Percentiles rank a stretch among this genome's conserved stretches.
phyloP scores from a whole-genome alignment of 2,888 invertebrate genomes.

The Sycophila texana region DNA sequence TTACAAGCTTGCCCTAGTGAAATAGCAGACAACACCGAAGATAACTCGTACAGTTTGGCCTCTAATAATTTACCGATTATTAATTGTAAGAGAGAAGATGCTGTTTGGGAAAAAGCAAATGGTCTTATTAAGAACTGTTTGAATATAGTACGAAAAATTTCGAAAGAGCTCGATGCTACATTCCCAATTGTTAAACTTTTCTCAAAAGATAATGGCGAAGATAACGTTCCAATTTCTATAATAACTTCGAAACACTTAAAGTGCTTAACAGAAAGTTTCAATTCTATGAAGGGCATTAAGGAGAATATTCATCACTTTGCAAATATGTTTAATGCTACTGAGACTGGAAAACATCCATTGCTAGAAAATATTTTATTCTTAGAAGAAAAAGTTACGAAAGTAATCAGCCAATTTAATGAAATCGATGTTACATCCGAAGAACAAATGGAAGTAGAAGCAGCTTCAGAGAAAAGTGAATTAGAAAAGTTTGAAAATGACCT shows the following conservation, averaged over 20 bases:
- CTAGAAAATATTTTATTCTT: constrained; percentile 62
- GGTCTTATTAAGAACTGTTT: constrained; percentile 62
- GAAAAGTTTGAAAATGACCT: constrained; percentile 61
- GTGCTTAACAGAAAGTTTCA: constrained; percentile 61
- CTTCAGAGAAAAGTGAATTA: background rate
- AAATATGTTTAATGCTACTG: constrained; percentile 56
- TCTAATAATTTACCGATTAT: constrained; percentile 61
- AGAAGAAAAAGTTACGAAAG: constrained; percentile 59
- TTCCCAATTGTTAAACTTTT: constrained; percentile 51
- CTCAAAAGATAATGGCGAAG: constrained; percentile 25
- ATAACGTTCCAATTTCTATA: constrained; percentile 51
- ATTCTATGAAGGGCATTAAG: constrained; percentile 58
- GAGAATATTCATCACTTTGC: constrained; percentile 56
- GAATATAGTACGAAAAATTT: constrained; percentile 57
- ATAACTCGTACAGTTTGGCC: constrained; percentile 63
- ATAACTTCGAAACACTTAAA: constrained; percentile 63
- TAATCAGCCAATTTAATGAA: constrained; percentile 48
- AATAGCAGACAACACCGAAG: constrained; percentile 59
- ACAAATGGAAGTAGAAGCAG: background rate
- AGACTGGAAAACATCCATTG: constrained; percentile 67
- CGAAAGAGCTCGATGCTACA: constrained; percentile 56
- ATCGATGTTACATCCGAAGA: constrained; percentile 8
- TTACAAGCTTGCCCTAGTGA: constrained; percentile 80
- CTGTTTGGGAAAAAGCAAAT: constrained; percentile 63
- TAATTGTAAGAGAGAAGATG: constrained; percentile 64